Percentiles rank a stretch among this genome's conserved stretches.
Conservation (phyloP, 2,888 invertebrate species). For the Eilema caniola region DNA sequence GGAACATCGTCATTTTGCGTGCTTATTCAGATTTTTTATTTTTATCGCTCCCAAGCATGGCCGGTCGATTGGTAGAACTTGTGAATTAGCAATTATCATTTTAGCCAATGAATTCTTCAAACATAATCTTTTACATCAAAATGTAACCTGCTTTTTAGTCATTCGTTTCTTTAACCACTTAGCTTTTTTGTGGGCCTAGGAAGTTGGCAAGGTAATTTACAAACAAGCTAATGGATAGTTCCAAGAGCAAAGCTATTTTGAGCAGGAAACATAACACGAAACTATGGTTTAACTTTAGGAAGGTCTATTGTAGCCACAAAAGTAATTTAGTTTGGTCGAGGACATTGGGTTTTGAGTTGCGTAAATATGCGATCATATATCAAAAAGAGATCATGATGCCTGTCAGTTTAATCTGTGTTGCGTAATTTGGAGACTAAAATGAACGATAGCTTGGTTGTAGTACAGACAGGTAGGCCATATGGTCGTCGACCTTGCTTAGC, state of each 20-base stretch:
- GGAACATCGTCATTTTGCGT: constrained; percentile 23
- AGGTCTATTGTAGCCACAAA: constrained; percentile 28
- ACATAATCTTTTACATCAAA: neutral
- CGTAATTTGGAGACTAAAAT: constrained; percentile 59
- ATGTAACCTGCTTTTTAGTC: constrained; percentile 18
- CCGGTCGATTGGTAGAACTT: neutral
- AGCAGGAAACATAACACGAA: constrained; percentile 55
- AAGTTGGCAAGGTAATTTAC: constrained; percentile 56
- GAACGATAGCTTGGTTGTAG: constrained; percentile 50
- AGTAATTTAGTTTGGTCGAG: constrained; percentile 42
- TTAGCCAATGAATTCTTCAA: neutral
- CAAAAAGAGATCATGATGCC: constrained; percentile 50
- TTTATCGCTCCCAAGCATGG: neutral
- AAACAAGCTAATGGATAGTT: constrained; percentile 43
- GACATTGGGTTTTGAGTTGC: constrained; percentile 29
- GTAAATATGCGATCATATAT: constrained; percentile 43
- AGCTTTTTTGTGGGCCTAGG: constrained; percentile 58
- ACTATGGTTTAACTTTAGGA: constrained; percentile 2
- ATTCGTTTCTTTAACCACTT: constrained; percentile 9
- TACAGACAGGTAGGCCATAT: constrained; percentile 72
- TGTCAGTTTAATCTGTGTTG: constrained; percentile 40
- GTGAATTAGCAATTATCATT: constrained; percentile 6
- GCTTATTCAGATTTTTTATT: neutral
- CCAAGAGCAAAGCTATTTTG: constrained; percentile 64
- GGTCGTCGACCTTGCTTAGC: constrained; percentile 76